phyloP scores from a whole-genome alignment of 1,140 invertebrate species.

The Meloidogyne floridensis region DNA sequence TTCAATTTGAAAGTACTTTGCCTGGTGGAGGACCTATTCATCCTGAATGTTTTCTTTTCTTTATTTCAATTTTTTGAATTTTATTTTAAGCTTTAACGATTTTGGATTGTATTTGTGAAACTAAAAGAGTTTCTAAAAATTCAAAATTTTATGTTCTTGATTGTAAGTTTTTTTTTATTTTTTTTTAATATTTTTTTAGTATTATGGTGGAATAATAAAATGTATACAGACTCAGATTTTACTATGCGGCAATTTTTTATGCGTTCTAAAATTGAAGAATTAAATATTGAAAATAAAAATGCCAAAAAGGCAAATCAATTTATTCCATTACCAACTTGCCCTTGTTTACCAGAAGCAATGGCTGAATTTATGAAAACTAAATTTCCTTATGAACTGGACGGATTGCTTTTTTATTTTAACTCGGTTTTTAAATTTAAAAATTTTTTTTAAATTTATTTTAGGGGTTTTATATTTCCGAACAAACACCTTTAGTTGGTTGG shows the following conservation, averaged over 20 bases:
- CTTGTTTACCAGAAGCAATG: conserved; percentile 33
- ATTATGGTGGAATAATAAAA: conserved; percentile 23
- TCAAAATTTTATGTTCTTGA: conserved; percentile 27
- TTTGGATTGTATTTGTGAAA: conserved; percentile 24
- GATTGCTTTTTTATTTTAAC: conserved; percentile 36
- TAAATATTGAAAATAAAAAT: not conserved
- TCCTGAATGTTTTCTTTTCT: conserved; percentile 11
- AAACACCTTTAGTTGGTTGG: conserved; percentile 43
- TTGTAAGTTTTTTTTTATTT: not conserved
- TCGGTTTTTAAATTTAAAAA: conserved; percentile 14
- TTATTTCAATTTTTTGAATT: not conserved
- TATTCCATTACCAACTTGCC: conserved; percentile 24
- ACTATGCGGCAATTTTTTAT: conserved; percentile 7
- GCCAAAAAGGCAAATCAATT: not conserved
- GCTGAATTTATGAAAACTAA: conserved; percentile 36
- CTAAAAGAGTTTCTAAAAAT: not conserved
- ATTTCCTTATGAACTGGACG: conserved; percentile 34
- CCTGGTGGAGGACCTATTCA: not conserved
- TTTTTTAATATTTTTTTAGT: not conserved
- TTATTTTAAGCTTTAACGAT: conserved; percentile 15
- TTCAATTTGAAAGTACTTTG: conserved; percentile 7
- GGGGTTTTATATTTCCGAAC: conserved; percentile 32
- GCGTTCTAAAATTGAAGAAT: conserved; percentile 7
- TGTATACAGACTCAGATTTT: conserved; percentile 15
- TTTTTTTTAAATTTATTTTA: conserved; percentile 21